Conservation (phyloP, 1,140 invertebrate species). For the Leguminivora glycinivorella region DNA sequence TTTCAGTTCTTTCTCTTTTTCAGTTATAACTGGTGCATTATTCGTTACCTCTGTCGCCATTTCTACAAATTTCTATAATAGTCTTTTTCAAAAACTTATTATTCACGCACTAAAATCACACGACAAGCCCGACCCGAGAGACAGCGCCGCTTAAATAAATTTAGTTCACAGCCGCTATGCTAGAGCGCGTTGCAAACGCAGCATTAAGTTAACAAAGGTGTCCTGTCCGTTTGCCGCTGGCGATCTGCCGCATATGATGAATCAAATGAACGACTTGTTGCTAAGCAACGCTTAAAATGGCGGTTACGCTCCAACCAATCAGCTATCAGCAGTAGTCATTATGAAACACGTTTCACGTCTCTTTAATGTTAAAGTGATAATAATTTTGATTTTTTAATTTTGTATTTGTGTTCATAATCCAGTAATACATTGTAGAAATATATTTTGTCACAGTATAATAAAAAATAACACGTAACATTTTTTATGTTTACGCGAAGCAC, state of each 20-base stretch:
- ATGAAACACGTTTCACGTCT: background rate
- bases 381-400: background rate
- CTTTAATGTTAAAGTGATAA: background rate
- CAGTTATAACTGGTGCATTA: constrained; percentile 80
- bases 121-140: constrained; percentile 21
- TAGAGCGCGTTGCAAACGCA: constrained; percentile 37
- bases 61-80: constrained; percentile 41
- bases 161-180: constrained; percentile 31
- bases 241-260: constrained; percentile 29
- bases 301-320: constrained; percentile 35
- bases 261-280: constrained; percentile 53
- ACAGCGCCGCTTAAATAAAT: constrained; percentile 14
- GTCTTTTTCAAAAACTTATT: constrained; percentile 41
- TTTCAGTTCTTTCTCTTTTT: constrained; percentile 83
- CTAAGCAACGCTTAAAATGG: constrained; percentile 65
- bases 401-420: background rate
- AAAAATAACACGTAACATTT: too few relatives aligned
- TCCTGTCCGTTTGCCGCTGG: constrained; percentile 34
- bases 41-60: constrained; percentile 88
- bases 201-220: constrained; percentile 30
- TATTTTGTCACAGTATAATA: background rate
- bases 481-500: background rate
- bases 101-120: constrained; percentile 47
- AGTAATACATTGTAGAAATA: background rate
- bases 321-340: background rate